phyloP scores from a whole-genome alignment of 2,113 vertebrate genomes.

The Piliocolobus tephrosceles region DNA sequence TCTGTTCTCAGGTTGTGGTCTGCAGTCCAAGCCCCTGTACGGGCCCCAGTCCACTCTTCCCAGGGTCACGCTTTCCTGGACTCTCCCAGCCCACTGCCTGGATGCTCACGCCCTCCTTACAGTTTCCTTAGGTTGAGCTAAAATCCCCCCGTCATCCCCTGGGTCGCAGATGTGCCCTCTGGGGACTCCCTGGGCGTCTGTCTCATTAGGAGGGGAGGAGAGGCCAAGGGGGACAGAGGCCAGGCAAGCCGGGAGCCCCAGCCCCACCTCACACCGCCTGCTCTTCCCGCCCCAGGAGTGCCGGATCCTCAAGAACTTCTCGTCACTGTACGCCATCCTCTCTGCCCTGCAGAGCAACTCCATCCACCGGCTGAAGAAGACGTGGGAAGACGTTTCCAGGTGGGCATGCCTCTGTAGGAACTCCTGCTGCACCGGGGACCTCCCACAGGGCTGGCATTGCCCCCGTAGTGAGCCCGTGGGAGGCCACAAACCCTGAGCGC shows the following conservation, averaged over 20 bases:
- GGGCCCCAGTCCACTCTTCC: background rate
- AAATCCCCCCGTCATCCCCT: rapidly evolving
- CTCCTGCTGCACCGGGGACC: rapidly evolving
- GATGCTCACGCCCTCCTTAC: rapidly evolving
- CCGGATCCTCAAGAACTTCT: constrained; percentile 97
- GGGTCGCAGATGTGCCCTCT: background rate
- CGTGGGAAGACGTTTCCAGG: constrained; percentile 97
- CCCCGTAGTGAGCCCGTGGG: background rate
- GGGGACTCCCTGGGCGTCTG: background rate
- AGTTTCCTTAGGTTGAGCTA: background rate
- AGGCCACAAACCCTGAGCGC: rapidly evolving
- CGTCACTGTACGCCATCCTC: constrained; percentile 96
- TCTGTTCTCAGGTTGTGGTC: background rate
- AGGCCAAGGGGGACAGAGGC: rapidly evolving
- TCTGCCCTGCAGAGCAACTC: constrained; percentile 97
- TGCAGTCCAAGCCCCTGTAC: background rate
- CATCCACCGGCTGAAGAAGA: constrained; percentile 94
- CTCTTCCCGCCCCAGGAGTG: constrained; percentile 89
- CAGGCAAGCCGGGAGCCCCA: rapidly evolving
- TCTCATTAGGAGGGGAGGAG: background rate
- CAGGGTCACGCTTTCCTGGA: rapidly evolving
- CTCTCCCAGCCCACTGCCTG: rapidly evolving
- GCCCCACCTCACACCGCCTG: rapidly evolving
- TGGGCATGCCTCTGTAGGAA: constrained; percentile 62
- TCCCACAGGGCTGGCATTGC: rapidly evolving